Evolutionary conservation across 2,888 invertebrate genomes (phyloP), one percentile per base, ranked within the genome.

Genomic region (Imbricaverruca yamaguchii): DNA sequence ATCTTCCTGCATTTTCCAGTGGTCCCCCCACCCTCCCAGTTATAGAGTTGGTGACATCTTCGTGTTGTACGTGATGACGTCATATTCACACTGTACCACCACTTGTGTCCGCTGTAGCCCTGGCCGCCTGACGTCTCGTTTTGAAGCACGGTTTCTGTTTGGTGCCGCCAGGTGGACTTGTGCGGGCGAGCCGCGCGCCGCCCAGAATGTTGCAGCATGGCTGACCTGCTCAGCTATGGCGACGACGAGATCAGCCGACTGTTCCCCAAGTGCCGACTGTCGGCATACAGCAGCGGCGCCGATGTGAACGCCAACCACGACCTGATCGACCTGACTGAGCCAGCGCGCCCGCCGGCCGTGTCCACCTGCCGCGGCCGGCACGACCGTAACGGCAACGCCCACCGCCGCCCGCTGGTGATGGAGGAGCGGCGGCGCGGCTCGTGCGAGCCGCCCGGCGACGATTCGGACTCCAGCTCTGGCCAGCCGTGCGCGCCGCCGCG

Each of bases 211-310:
- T 9, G 74, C 74, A 53, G 74, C 74, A 74, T 74, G 74, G 74
- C 74, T 74, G 74, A 74, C n/a, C 74, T 74, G 74, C 74, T 74
- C 74, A 74, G 53, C 74, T 74, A 74, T 21, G 74, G 74, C 18
- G 86, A 89, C 89, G 93, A 93, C 90, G 92, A 93, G 89, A 93
- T 94, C 89, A 93, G 93, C 87, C 91, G 92, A 87, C 90, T 94
- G 86, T 94, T 94, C 89, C 94, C 94, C 86, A 94, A 94, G 92
- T 94, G 94, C 89, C 91, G 93, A 12, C 53, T 13, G 77, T 81
- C 80, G 81, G 77, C 82, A 80, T 63, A 81, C 82, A 25, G 81
- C 2, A 9, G n/a, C 18, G 11, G 9, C 63, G 82, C 81, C 59
- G 83, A 83, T 81, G 83, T 82, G 81, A 83, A 83, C 82, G 83